Base-by-base conservation (phyloP, 2,888 invertebrate species). In the Diloba caeruleocephala region DNA sequence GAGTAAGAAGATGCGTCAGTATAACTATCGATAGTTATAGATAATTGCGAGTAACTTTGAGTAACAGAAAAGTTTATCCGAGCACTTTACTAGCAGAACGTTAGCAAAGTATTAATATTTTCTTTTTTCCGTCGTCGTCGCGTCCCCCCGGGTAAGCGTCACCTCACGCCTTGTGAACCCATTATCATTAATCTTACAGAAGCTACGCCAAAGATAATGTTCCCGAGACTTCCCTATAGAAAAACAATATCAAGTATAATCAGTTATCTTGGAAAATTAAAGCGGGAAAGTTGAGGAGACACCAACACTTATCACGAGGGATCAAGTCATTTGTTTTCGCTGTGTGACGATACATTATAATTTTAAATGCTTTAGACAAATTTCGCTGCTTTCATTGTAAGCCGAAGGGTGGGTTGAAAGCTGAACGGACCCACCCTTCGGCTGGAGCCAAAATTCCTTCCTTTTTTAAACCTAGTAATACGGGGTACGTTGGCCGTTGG, bases 111-210 rank as follows among this genome's bases (percentile, higher is more conserved):
- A 81, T 81, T 82, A 84, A 86, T 85, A 85, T 84, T 84, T 85
- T 82, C 78, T 79, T 77, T 79, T 79, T 78, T 36, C 63, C 49
- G 14, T 65, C 62, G 76, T 60, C 49, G 14, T 65, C 62, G 76
- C 70, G 75, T 71, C 74, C 59, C 63, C 56, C 58, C 55, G 70
- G 70, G 73, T 76, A 76, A 81, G 69, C 79, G 86, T 87, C 87
- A 87, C 84, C 85, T 85, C 81, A 71, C 78, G 81, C 80, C 82
- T 82, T 73, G 78, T 78, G 86, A 87, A 81, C 84, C 85, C 85
- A 88, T 88, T 89, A 88, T 80, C 89, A 88, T 90, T 90, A 85
- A 88, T 89, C 89, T 88, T 84, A 75, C 79, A 77, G 81, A 75
- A 82, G 75, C 79, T 71, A 74, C 78, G 81, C 79, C 82, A 78